phyloP scores from a whole-genome alignment of 1,140 invertebrate genomes.

The Sitodiplosis mosellana region DNA sequence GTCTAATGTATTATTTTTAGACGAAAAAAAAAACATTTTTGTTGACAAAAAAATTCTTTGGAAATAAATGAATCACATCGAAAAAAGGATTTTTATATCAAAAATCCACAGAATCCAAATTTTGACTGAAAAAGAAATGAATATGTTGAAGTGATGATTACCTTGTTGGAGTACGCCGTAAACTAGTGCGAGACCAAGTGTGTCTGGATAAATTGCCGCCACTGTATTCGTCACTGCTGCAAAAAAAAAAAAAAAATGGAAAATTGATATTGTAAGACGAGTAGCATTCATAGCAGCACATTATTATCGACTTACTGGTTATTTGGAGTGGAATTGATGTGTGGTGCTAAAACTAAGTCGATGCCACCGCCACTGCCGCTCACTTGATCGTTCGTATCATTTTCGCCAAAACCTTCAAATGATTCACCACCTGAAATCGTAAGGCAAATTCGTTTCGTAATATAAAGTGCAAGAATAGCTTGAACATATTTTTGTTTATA shows the following conservation, averaged over 20 bases:
- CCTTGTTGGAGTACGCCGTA: conserved; percentile 43
- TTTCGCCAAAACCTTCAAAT: conserved; percentile 44
- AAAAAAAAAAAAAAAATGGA: conserved; percentile 5
- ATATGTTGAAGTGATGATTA: not conserved
- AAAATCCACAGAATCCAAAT: no score
- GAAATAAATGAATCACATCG: no score
- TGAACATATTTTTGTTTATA: no score
- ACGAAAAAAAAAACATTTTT: no score
- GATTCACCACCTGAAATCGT: conserved; percentile 43
- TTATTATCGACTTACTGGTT: not conserved
- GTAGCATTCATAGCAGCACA: not conserved
- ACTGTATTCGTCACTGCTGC: conserved; percentile 24
- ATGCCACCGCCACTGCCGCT: conserved; percentile 9
- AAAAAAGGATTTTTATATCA: no score
- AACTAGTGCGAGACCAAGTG: conserved; percentile 56
- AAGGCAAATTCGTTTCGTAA: conserved; percentile 28
- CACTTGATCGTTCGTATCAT: conserved; percentile 10
- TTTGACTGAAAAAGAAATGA: not conserved
- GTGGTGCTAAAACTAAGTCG: conserved; percentile 22
- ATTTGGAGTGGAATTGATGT: not conserved
- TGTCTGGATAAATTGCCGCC: conserved; percentile 36
- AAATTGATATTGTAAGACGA: not conserved
- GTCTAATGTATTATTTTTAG: no score
- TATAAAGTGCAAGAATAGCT: no score
- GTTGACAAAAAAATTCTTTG: no score